A percentile compares a stretch with the other conserved stretches of the same genome.
Evolutionary conservation across 1,140 invertebrate species (phyloP).

Genomic region (Oryzaephilus surinamensis): DNA sequence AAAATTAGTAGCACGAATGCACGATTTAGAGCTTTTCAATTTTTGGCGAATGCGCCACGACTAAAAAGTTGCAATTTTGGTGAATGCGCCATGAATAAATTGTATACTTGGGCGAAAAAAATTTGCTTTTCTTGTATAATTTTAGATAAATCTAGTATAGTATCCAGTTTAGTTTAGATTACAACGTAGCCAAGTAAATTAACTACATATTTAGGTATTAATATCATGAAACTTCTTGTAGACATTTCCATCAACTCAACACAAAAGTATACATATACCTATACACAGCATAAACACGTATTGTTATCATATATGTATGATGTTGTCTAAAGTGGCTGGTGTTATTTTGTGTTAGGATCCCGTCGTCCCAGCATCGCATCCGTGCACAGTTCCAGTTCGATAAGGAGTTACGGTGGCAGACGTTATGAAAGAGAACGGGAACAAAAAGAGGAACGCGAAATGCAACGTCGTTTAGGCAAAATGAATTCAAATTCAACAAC

Average conservation of each 20-base stretch:
- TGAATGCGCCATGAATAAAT: too few relatives aligned
- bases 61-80: too few relatives aligned
- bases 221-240: too few relatives aligned
- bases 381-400: constrained; percentile 66
- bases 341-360: constrained; percentile 57
- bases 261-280: constrained; percentile 3
- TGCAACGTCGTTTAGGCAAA: constrained; percentile 59
- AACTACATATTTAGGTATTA: too few relatives aligned
- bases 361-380: constrained; percentile 71
- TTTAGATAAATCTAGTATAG: too few relatives aligned
- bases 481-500: constrained; percentile 34
- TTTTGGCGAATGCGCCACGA: too few relatives aligned
- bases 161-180: too few relatives aligned
- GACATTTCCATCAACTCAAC: background rate
- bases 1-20: too few relatives aligned
- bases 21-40: too few relatives aligned
- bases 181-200: too few relatives aligned
- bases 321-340: background rate
- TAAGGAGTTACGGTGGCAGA: constrained; percentile 64
- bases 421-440: constrained; percentile 65
- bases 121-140: too few relatives aligned
- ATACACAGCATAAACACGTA: constrained; percentile 6
- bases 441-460: constrained; percentile 62
- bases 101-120: too few relatives aligned
- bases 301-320: background rate